These are phyloP conservation scores for Gallinago paraguaiae DNA, from an alignment of 2,113 vertebrate genomes.

Conservation along the genomic window DNA sequence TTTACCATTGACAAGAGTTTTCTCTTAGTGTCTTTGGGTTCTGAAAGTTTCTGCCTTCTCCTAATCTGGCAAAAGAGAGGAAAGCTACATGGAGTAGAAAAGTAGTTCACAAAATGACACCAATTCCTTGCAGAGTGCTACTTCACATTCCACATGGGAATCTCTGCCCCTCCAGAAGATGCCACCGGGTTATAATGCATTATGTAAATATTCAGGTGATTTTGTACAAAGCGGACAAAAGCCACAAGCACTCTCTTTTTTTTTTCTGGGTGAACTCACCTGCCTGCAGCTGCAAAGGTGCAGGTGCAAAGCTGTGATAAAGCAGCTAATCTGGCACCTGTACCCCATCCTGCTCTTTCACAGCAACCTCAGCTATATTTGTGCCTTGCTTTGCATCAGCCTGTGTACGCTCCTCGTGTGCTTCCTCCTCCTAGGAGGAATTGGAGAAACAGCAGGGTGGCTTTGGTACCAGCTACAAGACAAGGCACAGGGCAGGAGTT, in stretches of 20 bases:
- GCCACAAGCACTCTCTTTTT: not conserved
- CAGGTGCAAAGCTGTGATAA: not conserved
- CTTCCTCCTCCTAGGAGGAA: not conserved
- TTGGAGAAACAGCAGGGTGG: not conserved
- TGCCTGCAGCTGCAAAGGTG: not conserved
- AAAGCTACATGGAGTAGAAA: not conserved
- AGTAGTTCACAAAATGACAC: not conserved
- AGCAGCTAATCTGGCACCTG: not conserved
- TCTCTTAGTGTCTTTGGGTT: not conserved
- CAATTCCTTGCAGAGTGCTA: not conserved
- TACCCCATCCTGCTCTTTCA: not conserved
- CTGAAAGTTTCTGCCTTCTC: not conserved
- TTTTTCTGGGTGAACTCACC: not conserved
- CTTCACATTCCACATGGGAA: not conserved
- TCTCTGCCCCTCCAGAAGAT: not conserved
- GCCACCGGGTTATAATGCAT: not conserved
- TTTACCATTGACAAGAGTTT: not conserved
- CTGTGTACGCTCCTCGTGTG: not conserved
- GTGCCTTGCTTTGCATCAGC: not conserved
- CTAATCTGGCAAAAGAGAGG: not conserved
- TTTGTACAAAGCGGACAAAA: not conserved
- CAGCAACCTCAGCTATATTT: not conserved
- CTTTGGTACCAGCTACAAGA: not conserved
- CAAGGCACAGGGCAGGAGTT: not conserved
- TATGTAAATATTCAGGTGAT: not conserved